Evolutionary conservation across 2,888 invertebrate genomes (phyloP), one percentile per base, ranked within the genome.

Genomic region (Metellina segmentata): DNA sequence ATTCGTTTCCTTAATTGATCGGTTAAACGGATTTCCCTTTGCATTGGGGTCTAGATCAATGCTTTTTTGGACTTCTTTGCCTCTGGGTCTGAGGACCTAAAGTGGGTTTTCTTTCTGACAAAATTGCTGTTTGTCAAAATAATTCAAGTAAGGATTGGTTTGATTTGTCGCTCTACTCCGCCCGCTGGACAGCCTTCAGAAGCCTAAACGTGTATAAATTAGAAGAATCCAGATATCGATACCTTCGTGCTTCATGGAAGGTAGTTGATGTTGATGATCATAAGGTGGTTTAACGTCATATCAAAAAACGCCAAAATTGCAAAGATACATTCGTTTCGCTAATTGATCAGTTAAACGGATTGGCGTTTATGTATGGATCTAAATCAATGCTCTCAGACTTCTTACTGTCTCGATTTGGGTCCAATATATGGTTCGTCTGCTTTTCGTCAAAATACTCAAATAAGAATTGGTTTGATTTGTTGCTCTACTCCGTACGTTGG

Each of bases 171-270:
- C 19, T 20, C 4, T 20, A n/a, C 70, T 13, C 16, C 70, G n/a
- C 13, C 13, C n/a, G n/a, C n/a, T n/a, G n/a, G n/a, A n/a, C n/a
- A n/a, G n/a, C n/a, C n/a, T n/a, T n/a, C n/a, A n/a, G n/a, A n/a
- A n/a, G n/a, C n/a, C n/a, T n/a, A 4, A 4, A 13, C 20, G n/a
- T n/a, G 49, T 49, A 13, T 48, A 77, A 19, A 13, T 16, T 78
- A 49, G 51, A 78, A 78, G 51, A 19, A n/a, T 8, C 78, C 51
- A n/a, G 78, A 74, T 34, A n/a, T n/a, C n/a, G n/a, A n/a, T n/a
- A n/a, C n/a, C 74, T 74, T 48, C 74, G 16, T n/a, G n/a, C 13
- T n/a, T n/a, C n/a, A n/a, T n/a, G 34, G 34, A 9, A 34, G 13
- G 7, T n/a, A 20, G 20, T 48, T 48, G 16, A 48, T 74, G 6